Evolutionary conservation across 37 sponge, comb jelly and placozoan species (phyloP), one percentile per base, ranked within the genome.

Genomic region (Hexactinellida sp.): DNA sequence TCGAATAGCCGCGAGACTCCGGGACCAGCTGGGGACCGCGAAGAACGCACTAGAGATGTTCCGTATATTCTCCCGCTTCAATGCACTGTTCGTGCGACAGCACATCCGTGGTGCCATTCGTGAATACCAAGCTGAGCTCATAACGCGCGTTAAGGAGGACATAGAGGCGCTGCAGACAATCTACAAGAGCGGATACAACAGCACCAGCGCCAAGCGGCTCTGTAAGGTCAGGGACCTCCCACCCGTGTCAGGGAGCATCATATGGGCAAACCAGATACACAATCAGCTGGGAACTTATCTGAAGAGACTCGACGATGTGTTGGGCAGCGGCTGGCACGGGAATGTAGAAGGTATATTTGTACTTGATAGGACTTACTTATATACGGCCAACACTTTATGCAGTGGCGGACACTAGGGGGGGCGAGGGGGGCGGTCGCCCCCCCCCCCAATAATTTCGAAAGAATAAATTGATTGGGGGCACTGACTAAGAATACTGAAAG

Each of bases 41-140:
- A 95, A 95, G 89, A 98, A 92, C 83, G 99, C 99, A 83, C 93
- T 92, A 52, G 99, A 98, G 85, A 98, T 98, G 99, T 98, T 98
- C 87, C 87, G 96, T 1, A 98, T 98, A 36, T 98, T 98, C 92
- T 95, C 96, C 0, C 91, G 96, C 25, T 98, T 91, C 90, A 98
- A 98, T 83, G 99, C 99, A 5, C 91, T 98, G 82, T 95, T 98
- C 85, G 99, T 98, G 36, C 86, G 99, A 21, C 93, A 94, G 35
- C 94, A 95, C 87, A 98, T 97, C 83, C 89, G 95, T 37, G 99
- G 99, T 0, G 99, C 99, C 55, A 98, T 98, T 71, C 85, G 94
- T 39, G 99, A 98, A 55, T 98, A 98, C 88, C 99, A 98, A 91
- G 92, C 96, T 0, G 96, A 98, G 89, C 92, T 98, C 37, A 98